A percentile compares a stretch with the other conserved stretches of the same genome.
phyloP scores from a whole-genome alignment of 2,888 invertebrate species.

The Aquatica leii region DNA sequence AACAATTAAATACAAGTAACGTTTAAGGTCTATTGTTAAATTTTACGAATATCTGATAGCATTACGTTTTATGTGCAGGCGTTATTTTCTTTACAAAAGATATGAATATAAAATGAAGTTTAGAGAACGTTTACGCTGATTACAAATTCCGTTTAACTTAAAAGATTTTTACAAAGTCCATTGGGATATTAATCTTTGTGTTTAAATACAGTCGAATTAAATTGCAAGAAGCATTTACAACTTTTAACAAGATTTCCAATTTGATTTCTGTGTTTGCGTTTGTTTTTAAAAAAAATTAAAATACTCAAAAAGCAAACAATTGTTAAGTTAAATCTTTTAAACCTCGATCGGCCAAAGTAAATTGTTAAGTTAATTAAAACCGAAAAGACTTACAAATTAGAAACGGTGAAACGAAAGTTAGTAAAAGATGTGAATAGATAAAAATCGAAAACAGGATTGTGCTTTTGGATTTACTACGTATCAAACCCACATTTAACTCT shows the following conservation, averaged over 20 bases:
- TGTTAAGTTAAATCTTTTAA: slow-evolving; percentile 24
- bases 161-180: slow-evolving; percentile 15
- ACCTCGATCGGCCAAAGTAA: slow-evolving; percentile 24
- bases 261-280: background rate
- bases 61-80: too few relatives aligned
- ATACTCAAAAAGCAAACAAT: slow-evolving; percentile 1
- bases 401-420: slow-evolving; percentile 22
- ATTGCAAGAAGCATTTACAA: background rate
- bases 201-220: background rate
- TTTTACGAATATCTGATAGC: too few relatives aligned
- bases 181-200: slow-evolving; percentile 1
- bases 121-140: slow-evolving; percentile 20
- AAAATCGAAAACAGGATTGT: slow-evolving; percentile 10
- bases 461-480: background rate
- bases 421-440: slow-evolving; percentile 11
- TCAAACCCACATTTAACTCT: background rate
- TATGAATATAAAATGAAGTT: slow-evolving; percentile 24
- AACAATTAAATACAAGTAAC: too few relatives aligned
- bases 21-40: too few relatives aligned
- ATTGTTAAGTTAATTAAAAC: slow-evolving; percentile 28
- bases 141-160: slow-evolving; percentile 11
- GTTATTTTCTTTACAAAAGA: background rate
- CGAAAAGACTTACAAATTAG: slow-evolving; percentile 28
- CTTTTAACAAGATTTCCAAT: background rate
- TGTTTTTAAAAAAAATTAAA: background rate